These are phyloP conservation scores for Coremacera marginata DNA, from an alignment of 2,888 invertebrate genomes.

Conservation along the genomic window DNA sequence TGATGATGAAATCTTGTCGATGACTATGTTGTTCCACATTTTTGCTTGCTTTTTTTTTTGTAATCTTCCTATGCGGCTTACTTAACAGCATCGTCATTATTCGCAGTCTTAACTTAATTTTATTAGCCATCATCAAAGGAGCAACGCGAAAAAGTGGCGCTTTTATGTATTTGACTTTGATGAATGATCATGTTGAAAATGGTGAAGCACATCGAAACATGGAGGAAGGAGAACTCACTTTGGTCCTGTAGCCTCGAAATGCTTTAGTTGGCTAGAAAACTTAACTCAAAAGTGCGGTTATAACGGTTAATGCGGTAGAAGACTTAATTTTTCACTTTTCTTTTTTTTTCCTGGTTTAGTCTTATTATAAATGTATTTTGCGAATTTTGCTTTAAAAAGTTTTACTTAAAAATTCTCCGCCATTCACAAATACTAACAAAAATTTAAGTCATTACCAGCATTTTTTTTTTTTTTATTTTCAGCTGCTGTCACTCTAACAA, in stretches of 20 bases:
- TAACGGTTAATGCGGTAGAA: neutral
- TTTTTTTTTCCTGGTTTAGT: too few species aligned
- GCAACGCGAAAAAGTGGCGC: neutral
- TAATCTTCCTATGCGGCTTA: neutral
- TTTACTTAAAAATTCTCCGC: too few species aligned
- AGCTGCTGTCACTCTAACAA: too few species aligned
- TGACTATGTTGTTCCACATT: neutral
- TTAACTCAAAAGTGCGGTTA: neutral
- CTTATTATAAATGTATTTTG: too few species aligned
- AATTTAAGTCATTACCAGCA: too few species aligned
- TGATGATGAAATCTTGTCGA: neutral
- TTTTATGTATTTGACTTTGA: constrained; percentile 29
- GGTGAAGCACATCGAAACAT: neutral
- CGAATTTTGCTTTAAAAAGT: too few species aligned
- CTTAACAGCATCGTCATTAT: neutral
- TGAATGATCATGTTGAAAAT: neutral
- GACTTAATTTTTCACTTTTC: too few species aligned
- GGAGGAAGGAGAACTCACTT: neutral
- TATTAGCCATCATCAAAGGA: constrained; percentile 31
- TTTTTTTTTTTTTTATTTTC: too few species aligned
- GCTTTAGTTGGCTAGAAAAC: neutral
- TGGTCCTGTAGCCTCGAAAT: too few species aligned
- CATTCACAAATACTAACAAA: too few species aligned
- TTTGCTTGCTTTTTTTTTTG: neutral
- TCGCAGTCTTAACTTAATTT: constrained; percentile 23